These are phyloP conservation scores for Lutjanus argentimaculatus DNA, from an alignment of 2,797 vertebrate species.

Conservation along the genomic window DNA sequence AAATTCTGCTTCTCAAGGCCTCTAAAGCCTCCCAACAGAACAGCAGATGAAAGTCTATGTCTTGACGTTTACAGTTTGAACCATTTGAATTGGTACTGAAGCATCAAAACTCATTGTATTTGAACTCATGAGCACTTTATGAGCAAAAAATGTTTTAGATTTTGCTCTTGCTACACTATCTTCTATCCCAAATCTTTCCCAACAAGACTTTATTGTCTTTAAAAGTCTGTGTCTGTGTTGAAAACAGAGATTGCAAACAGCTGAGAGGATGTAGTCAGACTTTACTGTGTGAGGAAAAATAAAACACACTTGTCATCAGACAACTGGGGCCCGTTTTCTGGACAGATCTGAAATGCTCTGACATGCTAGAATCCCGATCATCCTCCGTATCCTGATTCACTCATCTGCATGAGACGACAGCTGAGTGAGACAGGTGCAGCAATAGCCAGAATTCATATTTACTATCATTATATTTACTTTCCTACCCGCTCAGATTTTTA, in stretches of 20 bases:
- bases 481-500: background rate
- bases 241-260: constrained; percentile 43
- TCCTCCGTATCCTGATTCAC: constrained; percentile 7
- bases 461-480: constrained; percentile 28
- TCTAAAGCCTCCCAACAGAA: constrained; percentile 36
- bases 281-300: constrained; percentile 15
- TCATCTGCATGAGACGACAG: constrained; percentile 32
- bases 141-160: background rate
- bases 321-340: constrained; percentile 40
- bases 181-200: constrained; percentile 7
- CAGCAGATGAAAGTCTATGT: constrained; percentile 17
- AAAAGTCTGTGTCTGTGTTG: background rate
- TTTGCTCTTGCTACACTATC: background rate
- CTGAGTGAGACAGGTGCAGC: constrained; percentile 57
- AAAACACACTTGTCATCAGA: constrained; percentile 3
- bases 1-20: constrained; percentile 40
- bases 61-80: constrained; percentile 6
- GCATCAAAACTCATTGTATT: background rate
- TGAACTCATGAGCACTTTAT: background rate
- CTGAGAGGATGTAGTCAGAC: constrained; percentile 10
- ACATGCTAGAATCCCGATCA: constrained; percentile 23
- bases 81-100: constrained; percentile 17
- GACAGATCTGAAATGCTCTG: constrained; percentile 28
- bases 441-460: constrained; percentile 12
- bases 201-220: background rate